A percentile compares a stretch with the other conserved stretches of the same genome.
Evolutionary conservation across 2,113 vertebrate genomes (phyloP).

Genomic region (Aramus guarauna): DNA sequence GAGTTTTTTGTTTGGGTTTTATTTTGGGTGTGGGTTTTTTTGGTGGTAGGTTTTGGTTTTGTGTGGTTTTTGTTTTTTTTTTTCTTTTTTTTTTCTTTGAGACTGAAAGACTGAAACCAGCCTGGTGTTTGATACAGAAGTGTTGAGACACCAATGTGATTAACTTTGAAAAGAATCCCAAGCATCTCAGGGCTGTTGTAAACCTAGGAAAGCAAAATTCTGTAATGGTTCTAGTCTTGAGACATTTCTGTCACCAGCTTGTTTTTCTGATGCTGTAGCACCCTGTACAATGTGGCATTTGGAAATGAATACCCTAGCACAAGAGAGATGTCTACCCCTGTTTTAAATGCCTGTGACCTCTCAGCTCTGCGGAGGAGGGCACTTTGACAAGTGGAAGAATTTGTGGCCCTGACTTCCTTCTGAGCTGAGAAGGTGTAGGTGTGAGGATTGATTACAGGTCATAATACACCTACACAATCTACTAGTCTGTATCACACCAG

Average conservation of each 20-base stretch:
- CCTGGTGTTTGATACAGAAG: conserved; percentile 60
- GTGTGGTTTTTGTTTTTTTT: no score
- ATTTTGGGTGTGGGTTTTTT: background rate
- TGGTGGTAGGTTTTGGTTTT: no score
- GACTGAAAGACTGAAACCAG: conserved; percentile 44
- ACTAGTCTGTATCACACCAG: conserved; percentile 50
- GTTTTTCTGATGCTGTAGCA: background rate
- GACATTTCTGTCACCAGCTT: background rate
- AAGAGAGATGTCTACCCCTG: background rate
- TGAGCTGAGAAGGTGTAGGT: background rate
- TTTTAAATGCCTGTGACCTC: background rate
- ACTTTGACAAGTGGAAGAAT: background rate
- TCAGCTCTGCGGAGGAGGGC: background rate
- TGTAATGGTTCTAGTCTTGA: background rate
- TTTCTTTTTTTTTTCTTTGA: background rate
- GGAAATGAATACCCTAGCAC: background rate
- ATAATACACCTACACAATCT: background rate
- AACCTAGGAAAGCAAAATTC: background rate
- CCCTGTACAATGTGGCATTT: background rate
- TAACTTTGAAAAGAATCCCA: background rate
- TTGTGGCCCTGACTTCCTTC: background rate
- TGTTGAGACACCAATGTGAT: background rate
- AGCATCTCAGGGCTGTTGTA: background rate
- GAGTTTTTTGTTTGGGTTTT: background rate
- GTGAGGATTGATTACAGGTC: background rate